Evolutionary conservation across 2,888 invertebrate genomes (phyloP), one percentile per base, ranked within the genome.

Genomic region (Stegophylla sp.): DNA sequence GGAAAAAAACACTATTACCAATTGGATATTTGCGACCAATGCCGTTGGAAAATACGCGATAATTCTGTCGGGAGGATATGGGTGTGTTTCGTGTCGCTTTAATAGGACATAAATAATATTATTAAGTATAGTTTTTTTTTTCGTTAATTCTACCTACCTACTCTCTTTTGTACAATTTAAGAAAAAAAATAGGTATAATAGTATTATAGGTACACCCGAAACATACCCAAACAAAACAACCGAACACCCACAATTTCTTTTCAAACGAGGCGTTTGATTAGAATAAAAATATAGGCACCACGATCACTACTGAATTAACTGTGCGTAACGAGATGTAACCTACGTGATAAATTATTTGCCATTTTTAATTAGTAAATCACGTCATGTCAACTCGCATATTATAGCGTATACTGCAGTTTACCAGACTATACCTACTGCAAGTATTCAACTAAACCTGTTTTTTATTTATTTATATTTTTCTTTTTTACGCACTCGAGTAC

Each of bases 281-380:
- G 28, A 34, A 0, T 34, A 51, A 0, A 48, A 2, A 69, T 51
- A 34, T 26, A 20, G 3, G 10, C 10, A 56, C 56, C 10, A 56
- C 15, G 28, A 61, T 28, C 20, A 51, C 53, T 34, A 20, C 20
- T 23, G 71, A 56, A 72, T 41, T 56, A 43, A 69, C 15, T 23
- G 20, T 34, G 53, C 53, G 34, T 41, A 20, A 34, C 28, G 1
- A 20, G 17, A 10, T 3, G 15, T 15, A 3, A 20, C 3, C 23
- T 15, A 48, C 63, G 63, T 23, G 51, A 75, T 41, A 17, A 17
- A 64, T 75, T 53, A 64, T 51, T 53, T 26, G 41, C 17, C 1
- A 41, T 64, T 75, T 63, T 74, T 34, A 73, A 73, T 73, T 73
- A 48, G 61, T 73, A 61, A 73, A 73, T 73, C 73, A 45, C 61